Evolutionary conservation across 1,140 invertebrate species (phyloP).

Genomic region (Microplitis mediator): DNA sequence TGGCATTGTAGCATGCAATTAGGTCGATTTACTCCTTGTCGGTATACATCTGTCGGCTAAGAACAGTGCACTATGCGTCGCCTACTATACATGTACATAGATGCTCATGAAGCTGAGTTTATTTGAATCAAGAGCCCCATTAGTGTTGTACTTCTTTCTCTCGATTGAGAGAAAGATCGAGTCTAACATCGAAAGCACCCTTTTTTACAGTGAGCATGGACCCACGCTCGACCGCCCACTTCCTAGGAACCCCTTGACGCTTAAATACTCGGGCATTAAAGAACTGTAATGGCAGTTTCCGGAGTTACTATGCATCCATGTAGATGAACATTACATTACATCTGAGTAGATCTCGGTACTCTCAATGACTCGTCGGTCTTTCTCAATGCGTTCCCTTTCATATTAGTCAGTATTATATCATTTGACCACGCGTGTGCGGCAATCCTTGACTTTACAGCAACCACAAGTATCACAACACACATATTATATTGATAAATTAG

Average conservation of each 20-base stretch:
- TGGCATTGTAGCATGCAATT: constrained; percentile 22
- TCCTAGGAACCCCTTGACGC: constrained; percentile 48
- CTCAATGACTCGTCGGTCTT: constrained; percentile 29
- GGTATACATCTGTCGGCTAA: constrained; percentile 45
- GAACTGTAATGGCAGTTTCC: constrained; percentile 54
- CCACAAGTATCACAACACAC: background rate
- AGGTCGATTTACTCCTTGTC: constrained; percentile 32
- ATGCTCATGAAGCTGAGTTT: no score
- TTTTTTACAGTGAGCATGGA: constrained; percentile 31
- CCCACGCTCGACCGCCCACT: constrained; percentile 43
- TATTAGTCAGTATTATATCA: no score
- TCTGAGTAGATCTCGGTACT: no score
- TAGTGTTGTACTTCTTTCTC: background rate
- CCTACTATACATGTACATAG: background rate
- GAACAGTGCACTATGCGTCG: background rate
- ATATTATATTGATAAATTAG: background rate
- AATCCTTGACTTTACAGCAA: no score
- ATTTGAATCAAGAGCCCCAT: constrained; percentile 4
- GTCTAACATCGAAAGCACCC: constrained; percentile 34
- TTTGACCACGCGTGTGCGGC: background rate
- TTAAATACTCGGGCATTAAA: constrained; percentile 54
- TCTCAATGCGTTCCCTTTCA: background rate
- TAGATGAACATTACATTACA: no score
- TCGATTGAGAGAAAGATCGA: background rate
- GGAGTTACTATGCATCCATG: constrained; percentile 47